phyloP scores from a whole-genome alignment of 2,888 invertebrate genomes.

The Hypselothyrea guttata region DNA sequence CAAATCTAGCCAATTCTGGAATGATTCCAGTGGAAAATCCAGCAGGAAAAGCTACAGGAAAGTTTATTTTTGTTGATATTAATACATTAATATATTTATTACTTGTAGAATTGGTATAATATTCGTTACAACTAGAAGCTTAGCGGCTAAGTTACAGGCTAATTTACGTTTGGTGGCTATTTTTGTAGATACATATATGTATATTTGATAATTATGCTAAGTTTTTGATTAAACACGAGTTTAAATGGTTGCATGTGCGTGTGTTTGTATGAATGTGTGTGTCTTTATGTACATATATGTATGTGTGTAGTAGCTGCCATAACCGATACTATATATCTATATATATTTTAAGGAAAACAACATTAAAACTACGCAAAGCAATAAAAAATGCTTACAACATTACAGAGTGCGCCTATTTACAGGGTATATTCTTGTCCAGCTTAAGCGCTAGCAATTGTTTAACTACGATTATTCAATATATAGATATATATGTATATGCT shows the following conservation, averaged over 20 bases:
- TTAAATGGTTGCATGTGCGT: conserved; percentile 18
- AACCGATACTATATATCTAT: conserved; percentile 40
- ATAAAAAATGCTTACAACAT: conserved; percentile 38
- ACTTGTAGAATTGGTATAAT: background rate
- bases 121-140: conserved; percentile 54
- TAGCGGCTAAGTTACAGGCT: conserved; percentile 54
- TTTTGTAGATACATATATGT: conserved; percentile 19
- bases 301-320: conserved; percentile 52
- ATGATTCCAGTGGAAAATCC: no score
- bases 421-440: conserved; percentile 25
- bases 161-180: conserved; percentile 63
- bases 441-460: no score
- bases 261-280: conserved; percentile 13
- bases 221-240: conserved; percentile 59
- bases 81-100: conserved; percentile 68
- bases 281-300: conserved; percentile 15
- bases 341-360: conserved; percentile 27
- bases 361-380: no score
- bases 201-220: conserved; percentile 47
- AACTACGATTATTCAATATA: background rate
- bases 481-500: background rate
- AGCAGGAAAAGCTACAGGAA: no score
- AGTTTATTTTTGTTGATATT: conserved; percentile 49
- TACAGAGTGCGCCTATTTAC: conserved; percentile 48
- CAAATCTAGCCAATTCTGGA: no score